These are phyloP conservation scores for Dynastes tityus DNA, from an alignment of 2,888 invertebrate genomes.

Conservation along the genomic window DNA sequence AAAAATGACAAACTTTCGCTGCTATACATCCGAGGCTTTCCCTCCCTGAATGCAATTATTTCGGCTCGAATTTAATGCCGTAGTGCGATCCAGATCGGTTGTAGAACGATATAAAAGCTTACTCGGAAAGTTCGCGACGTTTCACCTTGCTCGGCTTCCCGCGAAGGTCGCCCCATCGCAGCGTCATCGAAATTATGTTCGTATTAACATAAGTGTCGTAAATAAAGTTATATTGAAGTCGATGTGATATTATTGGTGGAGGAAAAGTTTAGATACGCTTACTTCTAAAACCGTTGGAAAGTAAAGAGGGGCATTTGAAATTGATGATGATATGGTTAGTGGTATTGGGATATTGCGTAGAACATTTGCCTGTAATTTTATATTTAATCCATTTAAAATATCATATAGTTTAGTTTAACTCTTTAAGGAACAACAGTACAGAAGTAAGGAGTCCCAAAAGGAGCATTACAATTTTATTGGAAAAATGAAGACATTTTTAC, in stretches of 20 bases:
- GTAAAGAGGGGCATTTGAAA: too few species aligned
- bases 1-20: conserved; percentile 17
- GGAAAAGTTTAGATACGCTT: background rate
- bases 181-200: conserved; percentile 2
- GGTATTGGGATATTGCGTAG: too few species aligned
- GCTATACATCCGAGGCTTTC: background rate
- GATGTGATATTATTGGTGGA: too few species aligned
- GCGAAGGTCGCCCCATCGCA: background rate
- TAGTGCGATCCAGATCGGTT: background rate
- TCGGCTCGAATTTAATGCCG: background rate
- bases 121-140: conserved; percentile 14
- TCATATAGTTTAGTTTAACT: too few species aligned
- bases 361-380: too few species aligned
- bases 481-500: too few species aligned
- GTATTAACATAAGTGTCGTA: conserved; percentile 5
- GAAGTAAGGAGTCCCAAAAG: too few species aligned
- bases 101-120: conserved; percentile 9
- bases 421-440: too few species aligned
- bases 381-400: too few species aligned
- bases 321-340: too few species aligned
- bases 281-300: too few species aligned
- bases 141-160: background rate
- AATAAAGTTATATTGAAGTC: conserved; percentile 4
- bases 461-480: too few species aligned
- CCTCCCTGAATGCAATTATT: conserved; percentile 20